Conservation (phyloP, 2,113 vertebrate genomes). For the Crotalus horridus region DNA sequence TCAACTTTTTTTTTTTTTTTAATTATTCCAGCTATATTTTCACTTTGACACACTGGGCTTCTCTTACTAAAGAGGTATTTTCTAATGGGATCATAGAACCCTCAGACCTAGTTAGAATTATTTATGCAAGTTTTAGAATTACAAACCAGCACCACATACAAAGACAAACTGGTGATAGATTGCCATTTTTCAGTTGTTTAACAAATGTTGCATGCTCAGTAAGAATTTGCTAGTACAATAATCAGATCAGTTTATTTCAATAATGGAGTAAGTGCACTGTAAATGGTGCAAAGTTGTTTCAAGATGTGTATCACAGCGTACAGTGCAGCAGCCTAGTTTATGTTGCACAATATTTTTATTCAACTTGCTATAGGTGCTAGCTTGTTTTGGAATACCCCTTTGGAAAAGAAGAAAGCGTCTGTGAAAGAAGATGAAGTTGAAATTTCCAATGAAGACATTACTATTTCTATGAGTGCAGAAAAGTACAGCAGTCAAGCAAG, state of each 20-base stretch:
- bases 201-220: neutral
- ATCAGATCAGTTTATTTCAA: neutral
- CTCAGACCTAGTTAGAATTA: neutral
- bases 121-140: neutral
- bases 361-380: constrained; percentile 78
- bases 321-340: neutral
- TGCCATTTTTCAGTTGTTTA: neutral
- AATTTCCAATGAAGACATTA: constrained; percentile 71
- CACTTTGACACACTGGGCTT: neutral
- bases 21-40: neutral
- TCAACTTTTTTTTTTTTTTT: neutral
- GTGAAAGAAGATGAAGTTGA: constrained; percentile 69
- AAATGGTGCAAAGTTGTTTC: neutral
- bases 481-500: constrained; percentile 68
- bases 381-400: constrained; percentile 80
- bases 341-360: neutral
- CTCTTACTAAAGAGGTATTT: neutral
- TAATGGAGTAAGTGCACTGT: neutral
- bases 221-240: neutral
- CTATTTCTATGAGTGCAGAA: constrained; percentile 68
- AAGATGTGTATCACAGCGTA: neutral
- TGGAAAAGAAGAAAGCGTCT: constrained; percentile 48
- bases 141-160: neutral
- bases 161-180: neutral
- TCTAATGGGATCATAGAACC: neutral